Evolutionary conservation across 2,797 vertebrate species (phyloP).

Genomic region (Protosalanx chinensis): DNA sequence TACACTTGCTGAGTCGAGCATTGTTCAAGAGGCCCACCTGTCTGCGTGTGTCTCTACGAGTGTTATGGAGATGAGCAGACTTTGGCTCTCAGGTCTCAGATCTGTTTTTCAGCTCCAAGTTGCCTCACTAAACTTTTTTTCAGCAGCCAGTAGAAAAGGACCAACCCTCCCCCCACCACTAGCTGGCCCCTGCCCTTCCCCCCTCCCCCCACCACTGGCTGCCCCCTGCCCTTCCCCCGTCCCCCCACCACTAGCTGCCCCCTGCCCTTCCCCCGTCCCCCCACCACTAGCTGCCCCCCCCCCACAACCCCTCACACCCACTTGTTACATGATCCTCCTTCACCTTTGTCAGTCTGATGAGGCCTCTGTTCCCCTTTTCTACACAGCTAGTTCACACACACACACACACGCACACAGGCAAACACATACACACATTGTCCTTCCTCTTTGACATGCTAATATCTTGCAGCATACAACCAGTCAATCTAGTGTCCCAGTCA

Average conservation of each 20-base stretch:
- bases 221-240: too few species aligned
- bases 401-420: too few species aligned
- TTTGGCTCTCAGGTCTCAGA: too few species aligned
- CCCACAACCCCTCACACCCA: background rate
- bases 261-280: too few species aligned
- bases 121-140: too few species aligned
- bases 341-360: background rate
- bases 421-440: background rate
- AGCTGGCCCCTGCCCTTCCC: too few species aligned
- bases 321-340: background rate
- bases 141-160: too few species aligned
- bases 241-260: background rate
- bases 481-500: background rate
- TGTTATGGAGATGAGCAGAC: too few species aligned
- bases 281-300: background rate
- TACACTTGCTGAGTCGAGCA: background rate
- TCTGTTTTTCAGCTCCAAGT: too few species aligned
- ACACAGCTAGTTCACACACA: conserved; percentile 5
- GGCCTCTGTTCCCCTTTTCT: background rate
- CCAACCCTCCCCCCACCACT: too few species aligned
- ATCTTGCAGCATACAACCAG: background rate
- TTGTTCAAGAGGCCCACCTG: background rate
- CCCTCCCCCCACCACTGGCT: too few species aligned
- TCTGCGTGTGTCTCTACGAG: background rate
- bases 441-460: conserved; percentile 38